Evolutionary conservation across 2,888 invertebrate genomes (phyloP).

Genomic region (Tetramorium bicarinatum): DNA sequence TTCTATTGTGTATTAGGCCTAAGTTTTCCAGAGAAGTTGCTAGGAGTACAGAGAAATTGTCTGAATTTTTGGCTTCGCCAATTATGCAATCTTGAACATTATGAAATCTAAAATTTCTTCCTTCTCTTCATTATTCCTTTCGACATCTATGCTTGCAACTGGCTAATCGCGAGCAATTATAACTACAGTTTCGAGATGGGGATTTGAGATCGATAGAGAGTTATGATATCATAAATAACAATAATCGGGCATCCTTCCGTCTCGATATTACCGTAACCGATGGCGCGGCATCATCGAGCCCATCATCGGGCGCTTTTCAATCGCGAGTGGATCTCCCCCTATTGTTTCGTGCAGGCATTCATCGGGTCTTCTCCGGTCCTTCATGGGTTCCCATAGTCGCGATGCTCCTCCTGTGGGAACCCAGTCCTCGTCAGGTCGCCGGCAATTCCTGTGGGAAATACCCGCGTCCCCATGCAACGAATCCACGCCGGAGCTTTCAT

Average conservation of each 20-base stretch:
- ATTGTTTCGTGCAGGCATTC: conserved; percentile 78
- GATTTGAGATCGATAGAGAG: neutral
- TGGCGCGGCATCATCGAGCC: conserved; percentile 14
- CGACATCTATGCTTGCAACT: neutral
- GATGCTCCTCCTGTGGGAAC: conserved; percentile 84
- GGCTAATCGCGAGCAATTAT: neutral
- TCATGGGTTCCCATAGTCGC: conserved; percentile 80
- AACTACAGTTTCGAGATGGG: neutral
- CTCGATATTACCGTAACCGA: conserved; percentile 13
- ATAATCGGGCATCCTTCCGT: conserved; percentile 9
- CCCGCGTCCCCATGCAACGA: conserved; percentile 77
- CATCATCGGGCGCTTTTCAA: conserved; percentile 73
- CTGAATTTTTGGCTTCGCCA: too few relatives aligned
- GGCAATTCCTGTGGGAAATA: conserved; percentile 86
- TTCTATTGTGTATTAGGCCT: too few relatives aligned
- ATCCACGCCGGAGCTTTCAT: conserved; percentile 81
- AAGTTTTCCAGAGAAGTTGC: too few relatives aligned
- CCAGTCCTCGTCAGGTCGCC: conserved; percentile 69
- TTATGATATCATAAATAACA: conserved; percentile 10
- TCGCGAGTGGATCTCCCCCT: conserved; percentile 69
- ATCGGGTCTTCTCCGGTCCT: conserved; percentile 68
- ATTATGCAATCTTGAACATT: neutral
- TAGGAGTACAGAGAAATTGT: too few relatives aligned
- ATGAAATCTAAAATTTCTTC: neutral
- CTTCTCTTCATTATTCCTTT: neutral